A percentile compares a stretch with the other conserved stretches of the same genome.
phyloP scores from a whole-genome alignment of 2,113 vertebrate genomes.

The Syngnathus scovelli region DNA sequence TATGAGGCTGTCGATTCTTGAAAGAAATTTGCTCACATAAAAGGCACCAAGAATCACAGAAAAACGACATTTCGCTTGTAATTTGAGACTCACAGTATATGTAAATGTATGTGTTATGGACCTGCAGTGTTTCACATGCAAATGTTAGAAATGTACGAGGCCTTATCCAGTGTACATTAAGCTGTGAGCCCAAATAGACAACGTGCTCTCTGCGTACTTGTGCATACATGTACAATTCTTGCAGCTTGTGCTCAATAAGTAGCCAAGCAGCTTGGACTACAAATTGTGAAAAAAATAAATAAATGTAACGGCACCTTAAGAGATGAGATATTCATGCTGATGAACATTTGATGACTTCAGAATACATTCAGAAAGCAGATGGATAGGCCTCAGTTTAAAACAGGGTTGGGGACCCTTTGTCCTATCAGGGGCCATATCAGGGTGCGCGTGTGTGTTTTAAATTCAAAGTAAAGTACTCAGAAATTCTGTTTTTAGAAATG shows the following conservation, averaged over 20 bases:
- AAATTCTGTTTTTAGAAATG: neutral
- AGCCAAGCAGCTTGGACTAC: conserved; percentile 30
- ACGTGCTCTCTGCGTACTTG: conserved; percentile 15
- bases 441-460: neutral
- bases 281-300: conserved; percentile 30
- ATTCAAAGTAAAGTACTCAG: neutral
- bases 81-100: conserved; percentile 22
- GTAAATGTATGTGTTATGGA: conserved; percentile 33
- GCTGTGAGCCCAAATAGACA: conserved; percentile 33
- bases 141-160: conserved; percentile 28
- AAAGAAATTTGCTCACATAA: conserved; percentile 17
- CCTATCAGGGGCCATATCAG: conserved; percentile 8
- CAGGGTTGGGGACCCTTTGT: neutral
- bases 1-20: conserved; percentile 25
- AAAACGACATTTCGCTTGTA: conserved; percentile 4
- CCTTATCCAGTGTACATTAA: conserved; percentile 64
- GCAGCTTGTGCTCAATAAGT: conserved; percentile 33
- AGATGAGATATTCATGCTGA: conserved; percentile 43
- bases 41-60: conserved; percentile 36
- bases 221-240: conserved; percentile 26
- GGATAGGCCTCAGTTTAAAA: conserved; percentile 43
- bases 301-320: conserved; percentile 33
- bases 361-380: conserved; percentile 64
- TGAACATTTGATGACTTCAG: conserved; percentile 41
- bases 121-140: conserved; percentile 32